Conservation (phyloP, 2,797 vertebrate species). For the Ptychadena robeensis region DNA sequence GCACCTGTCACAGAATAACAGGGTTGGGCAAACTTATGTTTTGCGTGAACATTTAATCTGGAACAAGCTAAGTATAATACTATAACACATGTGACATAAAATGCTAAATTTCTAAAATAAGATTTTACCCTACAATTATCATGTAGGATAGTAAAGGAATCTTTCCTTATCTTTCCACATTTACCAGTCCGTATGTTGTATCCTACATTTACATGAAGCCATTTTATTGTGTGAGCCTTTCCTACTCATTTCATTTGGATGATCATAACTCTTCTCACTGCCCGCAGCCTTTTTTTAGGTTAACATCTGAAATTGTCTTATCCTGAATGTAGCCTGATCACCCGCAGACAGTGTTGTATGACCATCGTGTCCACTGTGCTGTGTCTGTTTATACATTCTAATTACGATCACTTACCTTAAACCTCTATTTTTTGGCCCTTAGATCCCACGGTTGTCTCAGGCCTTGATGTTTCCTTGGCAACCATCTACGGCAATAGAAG, state of each 20-base stretch:
- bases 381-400: constrained; percentile 43
- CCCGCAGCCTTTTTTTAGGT: neutral
- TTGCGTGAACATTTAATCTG: too few species aligned
- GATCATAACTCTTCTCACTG: constrained; percentile 13
- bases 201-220: too few species aligned
- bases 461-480: constrained; percentile 50
- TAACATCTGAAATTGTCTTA: neutral
- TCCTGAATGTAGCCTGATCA: neutral
- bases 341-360: constrained; percentile 13
- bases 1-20: too few species aligned
- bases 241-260: neutral
- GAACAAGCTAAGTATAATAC: too few species aligned
- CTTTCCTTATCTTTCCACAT: too few species aligned
- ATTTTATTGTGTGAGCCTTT: neutral
- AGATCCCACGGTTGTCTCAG: constrained; percentile 27
- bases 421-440: constrained; percentile 22
- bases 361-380: constrained; percentile 1
- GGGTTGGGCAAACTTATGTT: too few species aligned
- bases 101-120: too few species aligned
- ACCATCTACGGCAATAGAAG: constrained; percentile 34
- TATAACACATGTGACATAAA: too few species aligned
- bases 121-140: too few species aligned
- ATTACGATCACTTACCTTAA: constrained; percentile 51
- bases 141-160: too few species aligned
- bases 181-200: too few species aligned